Evolutionary conservation across 2,888 invertebrate genomes (phyloP).

Genomic region (Rapana venosa): DNA sequence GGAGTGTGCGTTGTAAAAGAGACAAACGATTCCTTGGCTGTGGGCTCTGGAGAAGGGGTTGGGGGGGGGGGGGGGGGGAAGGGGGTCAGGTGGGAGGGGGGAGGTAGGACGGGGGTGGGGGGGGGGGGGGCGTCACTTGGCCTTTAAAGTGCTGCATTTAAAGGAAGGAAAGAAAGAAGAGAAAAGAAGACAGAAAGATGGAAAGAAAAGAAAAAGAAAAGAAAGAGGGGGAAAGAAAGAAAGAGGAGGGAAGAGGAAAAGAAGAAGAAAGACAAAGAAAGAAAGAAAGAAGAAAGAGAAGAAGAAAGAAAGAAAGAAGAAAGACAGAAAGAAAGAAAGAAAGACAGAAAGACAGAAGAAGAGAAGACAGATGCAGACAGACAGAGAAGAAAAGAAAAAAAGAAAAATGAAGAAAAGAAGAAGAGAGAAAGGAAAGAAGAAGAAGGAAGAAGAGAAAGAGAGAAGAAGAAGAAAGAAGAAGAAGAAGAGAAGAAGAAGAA

Average conservation of each 20-base stretch:
- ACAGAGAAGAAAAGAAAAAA: too few relatives aligned
- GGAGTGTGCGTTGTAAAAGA: not conserved
- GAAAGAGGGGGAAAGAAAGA: not conserved
- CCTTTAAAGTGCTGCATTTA: not conserved
- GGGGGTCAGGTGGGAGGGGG: not conserved
- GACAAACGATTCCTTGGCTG: not conserved
- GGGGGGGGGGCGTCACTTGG: not conserved
- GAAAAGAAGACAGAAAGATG: not conserved
- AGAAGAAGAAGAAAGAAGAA: too few relatives aligned
- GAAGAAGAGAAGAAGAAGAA: too few relatives aligned
- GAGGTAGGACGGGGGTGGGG: not conserved
- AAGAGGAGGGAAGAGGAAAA: not conserved
- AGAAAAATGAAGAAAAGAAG: too few relatives aligned
- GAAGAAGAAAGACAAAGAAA: not conserved
- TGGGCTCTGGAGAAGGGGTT: not conserved
- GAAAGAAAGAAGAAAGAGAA: not conserved
- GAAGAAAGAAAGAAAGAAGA: not conserved
- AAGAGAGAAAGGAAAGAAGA: too few relatives aligned
- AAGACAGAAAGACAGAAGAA: not conserved
- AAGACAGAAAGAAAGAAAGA: not conserved
- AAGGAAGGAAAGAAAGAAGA: not conserved
- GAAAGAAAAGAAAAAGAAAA: too few relatives aligned
- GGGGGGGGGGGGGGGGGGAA: not conserved
- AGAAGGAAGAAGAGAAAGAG: too few relatives aligned
- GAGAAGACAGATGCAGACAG: too few relatives aligned